A percentile compares a stretch with the other conserved stretches of the same genome.
These are phyloP conservation scores for Ceuthmochares aereus DNA, from an alignment of 2,113 vertebrate species.

Conservation along the genomic window DNA sequence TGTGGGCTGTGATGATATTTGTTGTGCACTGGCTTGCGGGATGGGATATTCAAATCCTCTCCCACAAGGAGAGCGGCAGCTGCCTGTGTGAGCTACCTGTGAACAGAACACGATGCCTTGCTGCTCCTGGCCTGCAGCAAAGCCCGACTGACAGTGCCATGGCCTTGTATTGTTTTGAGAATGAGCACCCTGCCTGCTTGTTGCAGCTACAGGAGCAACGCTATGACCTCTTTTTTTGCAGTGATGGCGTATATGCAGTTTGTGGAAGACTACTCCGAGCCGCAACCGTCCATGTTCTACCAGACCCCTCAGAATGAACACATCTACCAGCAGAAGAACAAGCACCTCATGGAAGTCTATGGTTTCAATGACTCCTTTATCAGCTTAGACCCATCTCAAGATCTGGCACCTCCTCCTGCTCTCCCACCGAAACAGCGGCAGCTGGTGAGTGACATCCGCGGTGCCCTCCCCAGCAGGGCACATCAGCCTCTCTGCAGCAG, in stretches of 20 bases:
- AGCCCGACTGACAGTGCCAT: background rate
- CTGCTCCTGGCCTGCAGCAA: background rate
- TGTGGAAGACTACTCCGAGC: slow-evolving; percentile 97
- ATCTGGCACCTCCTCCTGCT: slow-evolving; percentile 88
- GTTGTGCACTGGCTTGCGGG: background rate
- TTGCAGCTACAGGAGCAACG: background rate
- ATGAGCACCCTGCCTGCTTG: background rate
- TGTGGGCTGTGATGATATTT: background rate
- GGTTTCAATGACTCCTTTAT: slow-evolving; percentile 92
- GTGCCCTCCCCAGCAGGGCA: background rate
- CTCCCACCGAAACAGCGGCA: slow-evolving; percentile 96
- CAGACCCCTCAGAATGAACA: slow-evolving; percentile 96
- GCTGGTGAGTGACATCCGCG: slow-evolving; percentile 84
- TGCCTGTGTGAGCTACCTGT: background rate
- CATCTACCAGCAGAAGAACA: slow-evolving; percentile 97
- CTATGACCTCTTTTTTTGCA: slow-evolving; percentile 55
- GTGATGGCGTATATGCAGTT: slow-evolving; percentile 98
- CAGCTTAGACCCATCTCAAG: slow-evolving; percentile 80
- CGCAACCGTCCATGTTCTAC: slow-evolving; percentile 96
- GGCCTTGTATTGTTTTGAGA: background rate
- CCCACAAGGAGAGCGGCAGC: background rate
- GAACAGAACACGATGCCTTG: rapidly evolving
- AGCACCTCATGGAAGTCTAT: slow-evolving; percentile 93
- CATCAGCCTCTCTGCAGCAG: background rate
- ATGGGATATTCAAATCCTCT: background rate